phyloP scores from a whole-genome alignment of 2,797 vertebrate genomes.

The Lithobates pipiens region DNA sequence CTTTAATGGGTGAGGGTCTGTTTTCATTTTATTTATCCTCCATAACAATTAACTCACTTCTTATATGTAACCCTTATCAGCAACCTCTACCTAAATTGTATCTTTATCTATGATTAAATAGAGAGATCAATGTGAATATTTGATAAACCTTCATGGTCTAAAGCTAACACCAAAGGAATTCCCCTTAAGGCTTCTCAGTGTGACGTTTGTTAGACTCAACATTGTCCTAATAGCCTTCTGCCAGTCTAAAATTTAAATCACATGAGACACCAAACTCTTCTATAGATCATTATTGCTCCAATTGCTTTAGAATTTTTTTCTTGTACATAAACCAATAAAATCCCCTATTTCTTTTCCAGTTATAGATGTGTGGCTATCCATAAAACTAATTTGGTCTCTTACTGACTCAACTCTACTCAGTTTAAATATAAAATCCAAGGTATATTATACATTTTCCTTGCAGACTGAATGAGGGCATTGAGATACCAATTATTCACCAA shows the following conservation, averaged over 20 bases:
- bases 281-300: background rate
- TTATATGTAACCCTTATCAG: background rate
- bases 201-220: no score
- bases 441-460: background rate
- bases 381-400: no score
- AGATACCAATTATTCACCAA: background rate
- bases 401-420: no score
- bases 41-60: background rate
- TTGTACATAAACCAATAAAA: background rate
- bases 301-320: background rate
- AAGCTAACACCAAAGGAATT: no score
- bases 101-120: background rate
- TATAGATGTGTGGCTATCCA: background rate
- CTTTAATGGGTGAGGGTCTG: no score
- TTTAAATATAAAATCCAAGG: no score
- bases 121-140: background rate
- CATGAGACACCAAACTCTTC: no score
- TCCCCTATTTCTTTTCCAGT: no score
- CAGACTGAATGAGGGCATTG: background rate
- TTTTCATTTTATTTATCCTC: no score
- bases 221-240: no score
- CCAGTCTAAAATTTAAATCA: no score
- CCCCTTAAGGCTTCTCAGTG: no score
- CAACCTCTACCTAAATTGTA: background rate
- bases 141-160: background rate